These are phyloP conservation scores for Bubo blakistoni DNA, from an alignment of 2,113 vertebrate species.

Conservation along the genomic window DNA sequence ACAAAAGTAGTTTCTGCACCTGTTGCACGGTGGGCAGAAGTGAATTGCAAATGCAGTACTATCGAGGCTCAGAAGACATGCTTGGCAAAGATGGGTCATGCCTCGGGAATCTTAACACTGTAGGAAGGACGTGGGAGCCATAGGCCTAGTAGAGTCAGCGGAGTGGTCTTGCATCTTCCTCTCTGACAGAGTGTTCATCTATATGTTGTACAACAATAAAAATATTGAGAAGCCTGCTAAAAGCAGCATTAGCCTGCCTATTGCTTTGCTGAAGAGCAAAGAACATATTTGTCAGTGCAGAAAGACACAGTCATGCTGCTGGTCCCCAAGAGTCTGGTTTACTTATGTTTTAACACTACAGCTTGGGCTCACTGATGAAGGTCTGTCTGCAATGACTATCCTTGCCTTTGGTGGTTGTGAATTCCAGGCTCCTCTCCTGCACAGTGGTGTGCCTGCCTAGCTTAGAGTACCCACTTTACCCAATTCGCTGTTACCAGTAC, in stretches of 20 bases:
- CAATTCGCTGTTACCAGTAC: background rate
- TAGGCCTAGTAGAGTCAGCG: background rate
- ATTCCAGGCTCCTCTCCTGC: background rate
- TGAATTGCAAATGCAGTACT: background rate
- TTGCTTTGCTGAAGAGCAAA: conserved; percentile 4
- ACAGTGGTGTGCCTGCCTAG: background rate
- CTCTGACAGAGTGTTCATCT: background rate
- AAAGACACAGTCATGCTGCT: background rate
- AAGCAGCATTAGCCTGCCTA: background rate
- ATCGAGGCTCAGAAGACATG: background rate
- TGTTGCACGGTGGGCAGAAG: background rate
- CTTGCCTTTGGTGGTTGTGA: background rate
- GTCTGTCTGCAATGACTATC: background rate
- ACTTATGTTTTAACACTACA: background rate
- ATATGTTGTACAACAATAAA: background rate
- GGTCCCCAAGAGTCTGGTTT: background rate
- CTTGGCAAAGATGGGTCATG: background rate
- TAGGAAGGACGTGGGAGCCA: background rate
- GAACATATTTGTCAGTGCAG: background rate
- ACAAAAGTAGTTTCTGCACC: background rate
- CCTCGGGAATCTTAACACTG: background rate
- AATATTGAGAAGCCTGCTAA: background rate
- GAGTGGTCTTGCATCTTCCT: background rate
- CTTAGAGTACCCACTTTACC: background rate
- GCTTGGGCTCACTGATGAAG: background rate